A percentile compares a stretch with the other conserved stretches of the same genome.
phyloP scores from a whole-genome alignment of 2,113 vertebrate genomes.

The Kryptolebias marmoratus region DNA sequence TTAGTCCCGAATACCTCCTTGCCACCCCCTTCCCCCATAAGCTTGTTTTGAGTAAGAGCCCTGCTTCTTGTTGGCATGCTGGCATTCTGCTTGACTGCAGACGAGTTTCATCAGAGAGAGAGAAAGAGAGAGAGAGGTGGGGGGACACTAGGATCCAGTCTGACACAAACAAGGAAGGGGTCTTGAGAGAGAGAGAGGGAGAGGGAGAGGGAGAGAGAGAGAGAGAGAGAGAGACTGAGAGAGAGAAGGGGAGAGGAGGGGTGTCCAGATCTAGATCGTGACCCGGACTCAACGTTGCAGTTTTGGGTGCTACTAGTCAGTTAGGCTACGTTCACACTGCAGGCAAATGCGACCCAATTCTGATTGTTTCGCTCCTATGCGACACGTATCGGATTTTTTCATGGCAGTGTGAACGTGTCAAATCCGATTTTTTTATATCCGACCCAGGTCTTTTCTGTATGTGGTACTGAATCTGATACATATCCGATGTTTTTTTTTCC shows the following conservation, averaged over 20 bases:
- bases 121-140: constrained; percentile 3
- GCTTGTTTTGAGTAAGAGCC: constrained; percentile 70
- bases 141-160: too few relatives aligned
- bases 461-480: too few relatives aligned
- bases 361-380: too few relatives aligned
- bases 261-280: constrained; percentile 87
- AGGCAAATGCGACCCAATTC: too few relatives aligned
- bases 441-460: too few relatives aligned
- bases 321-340: not conserved
- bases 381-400: too few relatives aligned
- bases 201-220: constrained; percentile 15
- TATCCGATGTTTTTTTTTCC: too few relatives aligned
- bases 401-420: too few relatives aligned
- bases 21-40: constrained; percentile 9
- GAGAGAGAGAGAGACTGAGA: constrained; percentile 27
- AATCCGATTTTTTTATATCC: too few relatives aligned
- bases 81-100: constrained; percentile 83
- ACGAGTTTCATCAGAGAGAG: constrained; percentile 65
- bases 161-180: too few relatives aligned
- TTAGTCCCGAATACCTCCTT: constrained; percentile 25
- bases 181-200: too few relatives aligned
- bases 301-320: constrained; percentile 76
- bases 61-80: constrained; percentile 74
- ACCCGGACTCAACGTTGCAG: constrained; percentile 88
- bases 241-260: constrained; percentile 77